A percentile compares a stretch with the other conserved stretches of the same genome.
Conservation (phyloP, 92 coral and sea anemone genomes). For the Plumapathes pennacea region DNA sequence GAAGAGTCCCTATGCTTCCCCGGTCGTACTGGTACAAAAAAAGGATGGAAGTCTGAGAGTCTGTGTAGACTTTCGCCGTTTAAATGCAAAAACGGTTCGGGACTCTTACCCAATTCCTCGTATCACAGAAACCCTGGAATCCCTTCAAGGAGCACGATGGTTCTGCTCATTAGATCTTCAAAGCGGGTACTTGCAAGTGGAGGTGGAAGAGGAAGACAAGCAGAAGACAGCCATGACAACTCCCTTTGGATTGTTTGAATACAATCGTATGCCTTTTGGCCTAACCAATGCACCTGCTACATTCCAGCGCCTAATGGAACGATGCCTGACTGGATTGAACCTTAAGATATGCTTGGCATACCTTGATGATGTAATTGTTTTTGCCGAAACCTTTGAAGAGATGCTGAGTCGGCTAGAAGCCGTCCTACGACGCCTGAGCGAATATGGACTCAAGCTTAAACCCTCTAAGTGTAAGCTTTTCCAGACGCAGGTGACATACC, state of each 20-base stretch:
- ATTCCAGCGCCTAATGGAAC: conserved; percentile 40
- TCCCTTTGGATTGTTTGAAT: conserved; percentile 40
- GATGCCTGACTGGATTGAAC: conserved; percentile 35
- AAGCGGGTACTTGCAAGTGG: conserved; percentile 47
- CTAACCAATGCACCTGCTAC: conserved; percentile 6
- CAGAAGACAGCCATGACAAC: conserved; percentile 47
- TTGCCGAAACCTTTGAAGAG: conserved; percentile 40
- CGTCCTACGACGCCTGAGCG: conserved; percentile 28
- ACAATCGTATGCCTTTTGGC: conserved; percentile 45
- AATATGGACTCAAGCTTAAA: conserved; percentile 40
- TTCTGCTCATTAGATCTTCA: conserved; percentile 53
- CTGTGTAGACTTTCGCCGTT: conserved; percentile 29
- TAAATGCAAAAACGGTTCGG: conserved; percentile 43
- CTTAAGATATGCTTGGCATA: conserved; percentile 22
- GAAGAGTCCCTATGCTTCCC: conserved; percentile 25
- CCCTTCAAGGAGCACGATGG: conserved; percentile 36
- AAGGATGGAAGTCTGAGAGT: conserved; percentile 7
- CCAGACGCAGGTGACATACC: conserved; percentile 9
- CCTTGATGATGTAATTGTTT: conserved; percentile 56
- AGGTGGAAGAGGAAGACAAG: conserved; percentile 23
- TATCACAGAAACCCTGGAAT: conserved; percentile 31
- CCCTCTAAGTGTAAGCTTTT: conserved; percentile 53
- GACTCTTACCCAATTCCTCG: conserved; percentile 47
- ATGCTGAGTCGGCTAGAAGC: conserved; percentile 18
- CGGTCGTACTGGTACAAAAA: conserved; percentile 21